Percentiles rank a stretch among this genome's conserved stretches.
Evolutionary conservation across 2,113 vertebrate species (phyloP).

Genomic region (Hyperopisus bebe): DNA sequence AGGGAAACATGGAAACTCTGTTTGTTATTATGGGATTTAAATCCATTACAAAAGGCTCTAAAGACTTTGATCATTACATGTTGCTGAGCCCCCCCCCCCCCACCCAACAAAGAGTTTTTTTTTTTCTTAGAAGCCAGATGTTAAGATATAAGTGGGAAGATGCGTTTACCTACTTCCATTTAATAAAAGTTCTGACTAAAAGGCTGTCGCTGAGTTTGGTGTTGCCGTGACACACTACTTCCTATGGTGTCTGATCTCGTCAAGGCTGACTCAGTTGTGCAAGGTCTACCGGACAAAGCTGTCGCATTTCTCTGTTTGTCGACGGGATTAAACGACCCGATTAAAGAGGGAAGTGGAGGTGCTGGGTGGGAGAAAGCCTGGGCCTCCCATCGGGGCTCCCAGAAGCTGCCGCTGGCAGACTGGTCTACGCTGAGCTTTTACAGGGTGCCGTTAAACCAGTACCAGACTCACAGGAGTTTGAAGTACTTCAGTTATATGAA

Average conservation of each 20-base stretch:
- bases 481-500: not conserved
- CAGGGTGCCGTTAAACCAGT: not conserved
- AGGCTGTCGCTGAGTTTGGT: not conserved
- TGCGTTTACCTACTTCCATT: not conserved
- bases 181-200: not conserved
- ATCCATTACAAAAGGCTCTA: slow-evolving; percentile 14
- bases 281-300: not conserved
- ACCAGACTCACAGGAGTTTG: not conserved
- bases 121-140: not conserved
- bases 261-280: not conserved
- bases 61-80: slow-evolving; percentile 11
- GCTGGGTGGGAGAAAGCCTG: not conserved
- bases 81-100: not conserved
- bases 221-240: not conserved
- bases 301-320: not conserved
- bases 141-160: not conserved
- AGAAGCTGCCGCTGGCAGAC: not conserved
- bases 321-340: not conserved
- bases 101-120: not conserved
- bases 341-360: not conserved
- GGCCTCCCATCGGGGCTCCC: not conserved
- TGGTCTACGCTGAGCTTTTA: not conserved
- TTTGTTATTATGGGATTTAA: slow-evolving; percentile 14
- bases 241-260: not conserved
- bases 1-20: slow-evolving; percentile 5